phyloP scores from a whole-genome alignment of 2,888 invertebrate species.

The Lordiphosa fenestrarum region DNA sequence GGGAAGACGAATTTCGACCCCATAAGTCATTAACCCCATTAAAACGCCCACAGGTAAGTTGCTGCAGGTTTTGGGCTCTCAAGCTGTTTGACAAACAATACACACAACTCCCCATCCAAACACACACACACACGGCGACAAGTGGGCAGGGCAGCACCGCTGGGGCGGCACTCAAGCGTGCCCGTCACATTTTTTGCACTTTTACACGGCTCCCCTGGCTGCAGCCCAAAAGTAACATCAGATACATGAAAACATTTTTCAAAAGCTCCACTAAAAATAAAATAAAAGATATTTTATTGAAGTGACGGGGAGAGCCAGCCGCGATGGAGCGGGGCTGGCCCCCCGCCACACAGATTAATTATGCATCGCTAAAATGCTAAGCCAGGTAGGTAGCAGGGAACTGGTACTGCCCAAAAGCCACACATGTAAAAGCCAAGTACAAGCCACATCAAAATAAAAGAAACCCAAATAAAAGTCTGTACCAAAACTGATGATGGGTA shows the following conservation, averaged over 20 bases:
- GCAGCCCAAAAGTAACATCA: constrained; percentile 61
- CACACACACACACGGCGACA: neutral
- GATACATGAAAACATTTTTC: constrained; percentile 72
- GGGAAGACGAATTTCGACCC: constrained; percentile 13
- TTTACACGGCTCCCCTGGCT: constrained; percentile 31
- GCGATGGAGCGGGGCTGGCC: constrained; percentile 19
- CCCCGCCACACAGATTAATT: constrained; percentile 61
- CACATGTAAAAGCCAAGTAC: constrained; percentile 68
- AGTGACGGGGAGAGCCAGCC: constrained; percentile 41
- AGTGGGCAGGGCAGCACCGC: constrained; percentile 14
- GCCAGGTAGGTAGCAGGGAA: constrained; percentile 65
- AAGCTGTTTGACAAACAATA: constrained; percentile 69
- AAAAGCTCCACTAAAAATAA: constrained; percentile 72
- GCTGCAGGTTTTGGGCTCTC: constrained; percentile 37
- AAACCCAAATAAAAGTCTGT: constrained; percentile 9
- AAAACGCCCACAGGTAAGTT: constrained; percentile 36
- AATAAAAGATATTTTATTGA: constrained; percentile 72
- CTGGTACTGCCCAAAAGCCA: constrained; percentile 9
- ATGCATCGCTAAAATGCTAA: constrained; percentile 73
- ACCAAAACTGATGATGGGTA: constrained; percentile 24
- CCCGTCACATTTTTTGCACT: constrained; percentile 70
- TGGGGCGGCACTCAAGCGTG: constrained; percentile 63
- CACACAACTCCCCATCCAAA: constrained; percentile 36
- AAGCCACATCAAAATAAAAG: constrained; percentile 56
- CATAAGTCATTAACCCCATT: constrained; percentile 67